Base-by-base conservation (phyloP, 2,113 vertebrate species). In the Pterocles gutturalis region DNA sequence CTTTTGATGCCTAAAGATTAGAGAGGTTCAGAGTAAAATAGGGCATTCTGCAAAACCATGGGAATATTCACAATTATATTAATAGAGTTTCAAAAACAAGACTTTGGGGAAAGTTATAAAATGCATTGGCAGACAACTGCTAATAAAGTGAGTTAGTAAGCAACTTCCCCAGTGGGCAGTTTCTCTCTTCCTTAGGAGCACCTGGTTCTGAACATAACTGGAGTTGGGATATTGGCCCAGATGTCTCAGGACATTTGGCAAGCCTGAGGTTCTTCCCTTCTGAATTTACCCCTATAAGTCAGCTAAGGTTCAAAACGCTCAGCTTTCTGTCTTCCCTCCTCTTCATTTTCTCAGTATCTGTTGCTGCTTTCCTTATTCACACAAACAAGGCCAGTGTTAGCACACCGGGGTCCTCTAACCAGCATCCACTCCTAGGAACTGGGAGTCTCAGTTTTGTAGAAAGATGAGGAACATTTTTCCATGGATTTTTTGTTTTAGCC, bases 71-170 rank as follows among this genome's bases (percentile, higher is more conserved):
- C n/a, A n/a, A 25, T 25, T 10, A n/a, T 72, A 95, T 92, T 73
- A 77, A 66, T 55, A 20, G 9, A 31, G 66, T 75, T 93, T 90
- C 34, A 64, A 51, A 93, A 92, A 58, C 22, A 95, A 91, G 76
- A 84, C 55, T 93, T 93, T 87, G 34, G 88, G 82, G 76, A 89
- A 78, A 51, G 41, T 71, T 78, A 72, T 87, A 97, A 91, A 89
- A 69, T 16, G 55, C 43, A 60, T 67, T 90, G 95, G 71, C 67
- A 90, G 85, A 87, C 72, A 89, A 83, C 55, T 83, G 72, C 57
- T 94, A 94, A 91, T 91, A 96, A 96, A 93, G 69, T 65, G 93
- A 96, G 92, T 95, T 76, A 82, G 83, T 49, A 89, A 93, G 83
- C 19, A 91, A 26, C 73, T 49, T 91, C 91, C 77, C 92, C 57